Evolutionary conservation across 2,113 vertebrate genomes (phyloP).

Genomic region (Struthidea cinerea): DNA sequence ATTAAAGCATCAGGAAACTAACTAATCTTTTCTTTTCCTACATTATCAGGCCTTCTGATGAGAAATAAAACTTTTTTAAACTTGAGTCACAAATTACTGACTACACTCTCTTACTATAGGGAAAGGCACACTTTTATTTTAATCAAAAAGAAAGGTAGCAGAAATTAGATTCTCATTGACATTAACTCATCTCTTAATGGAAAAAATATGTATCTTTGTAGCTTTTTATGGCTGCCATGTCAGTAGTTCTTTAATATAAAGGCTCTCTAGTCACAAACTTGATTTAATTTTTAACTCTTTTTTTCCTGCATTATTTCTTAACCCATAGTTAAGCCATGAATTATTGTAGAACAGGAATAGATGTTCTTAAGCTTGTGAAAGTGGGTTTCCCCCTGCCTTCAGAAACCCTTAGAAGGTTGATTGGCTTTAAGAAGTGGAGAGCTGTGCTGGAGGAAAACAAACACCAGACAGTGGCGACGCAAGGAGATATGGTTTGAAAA

Average conservation of each 20-base stretch:
- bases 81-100: not conserved
- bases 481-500: not conserved
- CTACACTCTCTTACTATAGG: not conserved
- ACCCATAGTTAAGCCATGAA: not conserved
- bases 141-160: not conserved
- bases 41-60: not conserved
- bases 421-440: not conserved
- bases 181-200: not conserved
- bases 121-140: not conserved
- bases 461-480: fast-evolving
- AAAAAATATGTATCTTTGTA: not conserved
- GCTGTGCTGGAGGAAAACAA: not conserved
- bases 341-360: not conserved
- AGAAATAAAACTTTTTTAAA: not conserved
- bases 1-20: not conserved
- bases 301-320: not conserved
- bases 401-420: not conserved
- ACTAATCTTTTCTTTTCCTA: not conserved
- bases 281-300: not conserved
- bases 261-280: not conserved
- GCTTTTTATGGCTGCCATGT: not conserved
- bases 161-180: not conserved
- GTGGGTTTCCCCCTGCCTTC: not conserved
- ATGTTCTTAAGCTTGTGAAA: not conserved
- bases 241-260: not conserved